Percentiles rank a stretch among this genome's conserved stretches.
These are phyloP conservation scores for Lymantria monacha DNA, from an alignment of 2,888 invertebrate species.

Conservation along the genomic window DNA sequence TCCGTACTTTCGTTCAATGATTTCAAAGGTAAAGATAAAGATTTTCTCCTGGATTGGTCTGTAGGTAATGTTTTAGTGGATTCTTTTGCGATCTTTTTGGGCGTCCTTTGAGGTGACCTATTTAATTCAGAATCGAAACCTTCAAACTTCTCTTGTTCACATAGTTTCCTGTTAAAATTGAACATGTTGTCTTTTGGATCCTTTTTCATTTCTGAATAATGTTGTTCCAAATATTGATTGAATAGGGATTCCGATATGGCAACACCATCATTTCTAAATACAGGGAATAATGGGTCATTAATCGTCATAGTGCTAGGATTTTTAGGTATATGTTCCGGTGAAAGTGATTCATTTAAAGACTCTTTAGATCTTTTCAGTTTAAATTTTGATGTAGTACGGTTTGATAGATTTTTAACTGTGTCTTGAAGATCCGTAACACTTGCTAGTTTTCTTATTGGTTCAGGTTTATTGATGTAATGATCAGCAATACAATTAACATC, in stretches of 20 bases:
- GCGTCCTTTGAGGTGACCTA: conserved; percentile 68
- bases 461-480: conserved; percentile 75
- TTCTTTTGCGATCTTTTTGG: conserved; percentile 65
- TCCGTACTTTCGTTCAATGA: conserved; percentile 79
- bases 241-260: conserved; percentile 87
- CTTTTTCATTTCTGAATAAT: conserved; percentile 81
- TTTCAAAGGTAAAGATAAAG: conserved; percentile 88
- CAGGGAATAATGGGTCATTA: conserved; percentile 89
- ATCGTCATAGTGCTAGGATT: conserved; percentile 85
- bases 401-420: conserved; percentile 80
- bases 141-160: conserved; percentile 70
- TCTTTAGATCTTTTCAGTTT: conserved; percentile 60
- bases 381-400: conserved; percentile 82
- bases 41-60: conserved; percentile 76
- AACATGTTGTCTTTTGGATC: conserved; percentile 73
- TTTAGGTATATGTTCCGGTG: conserved; percentile 55
- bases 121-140: conserved; percentile 74
- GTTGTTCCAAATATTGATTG: conserved; percentile 85
- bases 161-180: conserved; percentile 61
- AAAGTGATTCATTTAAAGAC: conserved; percentile 50
- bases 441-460: conserved; percentile 68
- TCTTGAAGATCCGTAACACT: conserved; percentile 86
- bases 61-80: conserved; percentile 50
- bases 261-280: conserved; percentile 88
- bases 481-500: conserved; percentile 72